Conservation (phyloP, 92 coral and sea anemone species). For the Parazoanthus swiftii region DNA sequence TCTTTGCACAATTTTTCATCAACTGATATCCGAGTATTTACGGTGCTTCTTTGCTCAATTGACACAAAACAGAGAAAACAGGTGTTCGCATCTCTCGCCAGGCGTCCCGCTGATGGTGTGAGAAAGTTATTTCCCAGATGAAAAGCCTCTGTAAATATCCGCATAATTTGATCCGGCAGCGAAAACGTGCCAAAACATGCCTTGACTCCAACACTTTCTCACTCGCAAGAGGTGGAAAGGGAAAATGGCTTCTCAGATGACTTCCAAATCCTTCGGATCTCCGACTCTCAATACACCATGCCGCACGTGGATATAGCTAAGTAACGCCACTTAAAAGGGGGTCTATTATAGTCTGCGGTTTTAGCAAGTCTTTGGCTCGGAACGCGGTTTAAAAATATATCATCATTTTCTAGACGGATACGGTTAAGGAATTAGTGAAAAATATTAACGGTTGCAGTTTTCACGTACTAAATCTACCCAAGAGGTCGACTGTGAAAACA, state of each 20-base stretch:
- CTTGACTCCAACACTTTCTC: background rate
- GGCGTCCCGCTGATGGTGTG: background rate
- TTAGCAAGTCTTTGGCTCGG: background rate
- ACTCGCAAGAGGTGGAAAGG: background rate
- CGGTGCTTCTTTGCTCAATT: background rate
- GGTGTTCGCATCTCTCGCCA: background rate
- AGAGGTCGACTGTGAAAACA: too few relatives aligned
- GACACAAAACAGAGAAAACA: slow-evolving; percentile 27
- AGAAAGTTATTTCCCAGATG: slow-evolving; percentile 25
- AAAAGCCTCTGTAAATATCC: background rate
- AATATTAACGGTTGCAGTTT: too few relatives aligned
- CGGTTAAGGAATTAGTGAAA: too few relatives aligned
- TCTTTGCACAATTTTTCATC: background rate
- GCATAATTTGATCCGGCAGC: too few relatives aligned
- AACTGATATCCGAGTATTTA: background rate
- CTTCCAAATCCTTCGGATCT: background rate
- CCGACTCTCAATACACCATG: background rate
- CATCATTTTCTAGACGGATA: too few relatives aligned
- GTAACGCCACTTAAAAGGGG: background rate
- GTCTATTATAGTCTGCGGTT: too few relatives aligned
- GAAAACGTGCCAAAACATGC: background rate
- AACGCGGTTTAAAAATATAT: background rate
- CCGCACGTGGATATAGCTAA: background rate
- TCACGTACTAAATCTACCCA: too few relatives aligned
- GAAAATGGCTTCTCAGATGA: background rate